Base-by-base conservation (phyloP, 1,140 invertebrate species). In the Sycobia sp. region DNA sequence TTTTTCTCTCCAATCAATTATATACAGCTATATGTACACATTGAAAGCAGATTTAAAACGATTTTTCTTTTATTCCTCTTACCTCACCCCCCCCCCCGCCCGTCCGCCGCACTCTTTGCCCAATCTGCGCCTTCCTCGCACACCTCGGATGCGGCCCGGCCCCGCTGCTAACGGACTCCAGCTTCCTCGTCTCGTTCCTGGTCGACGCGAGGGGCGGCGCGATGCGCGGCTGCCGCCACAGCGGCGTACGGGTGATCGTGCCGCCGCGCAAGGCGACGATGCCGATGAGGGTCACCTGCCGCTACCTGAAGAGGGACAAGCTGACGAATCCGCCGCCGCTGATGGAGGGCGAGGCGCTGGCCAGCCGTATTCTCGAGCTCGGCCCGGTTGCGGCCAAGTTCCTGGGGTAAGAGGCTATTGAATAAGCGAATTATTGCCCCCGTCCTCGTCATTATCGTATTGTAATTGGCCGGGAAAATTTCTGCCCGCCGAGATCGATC, bases 161-260 rank as follows among this genome's bases (percentile, higher is more conserved):
- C n/a, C n/a, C n/a, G n/a, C n/a, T n/a, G n/a, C n/a, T n/a, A n/a
- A n/a, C n/a, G n/a, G n/a, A n/a, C n/a, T 64, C 61, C 76, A 96
- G 94, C 75, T 98, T 98, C 85, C 86, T 98, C 82, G 95, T 98
- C 69, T 97, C 94, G 67, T 98, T 98, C 81, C 89, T 98, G 87
- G 96, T 98, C 64, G 96, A 98, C 79, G 96, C 96, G 18, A 85
- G 96, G 57, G 96, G 96, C 47, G 96, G 96, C 46, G 95, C 96
- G 14, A 97, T 98, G 95, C 85, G 95, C 67, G 96, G 95, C 41
- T 97, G 96, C 80, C 88, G 96, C 18, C 94, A 97, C 76, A 95
- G 94, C 23, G 95, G 96, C 4, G 92, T 98, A 4, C 85, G 95
- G 29, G 91, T 98, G 57, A 96, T 98, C 71, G 94, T 98, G 36